These are phyloP conservation scores for Micronisus gabar DNA, from an alignment of 2,113 vertebrate genomes.

Conservation along the genomic window DNA sequence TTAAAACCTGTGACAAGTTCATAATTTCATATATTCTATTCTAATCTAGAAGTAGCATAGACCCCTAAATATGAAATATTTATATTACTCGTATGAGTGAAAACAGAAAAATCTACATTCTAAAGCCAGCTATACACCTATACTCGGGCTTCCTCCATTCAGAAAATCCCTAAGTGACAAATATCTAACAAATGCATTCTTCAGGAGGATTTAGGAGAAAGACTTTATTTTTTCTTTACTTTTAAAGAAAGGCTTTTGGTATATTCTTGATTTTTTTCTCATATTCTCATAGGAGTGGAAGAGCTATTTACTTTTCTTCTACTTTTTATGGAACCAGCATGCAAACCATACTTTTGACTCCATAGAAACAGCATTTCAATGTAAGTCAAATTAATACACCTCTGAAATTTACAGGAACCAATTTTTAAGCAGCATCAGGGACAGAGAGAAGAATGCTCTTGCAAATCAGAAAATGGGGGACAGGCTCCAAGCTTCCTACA, in stretches of 20 bases:
- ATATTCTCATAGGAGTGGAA: background rate
- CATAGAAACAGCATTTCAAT: constrained; percentile 28
- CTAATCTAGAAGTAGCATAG: background rate
- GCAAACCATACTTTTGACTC: background rate
- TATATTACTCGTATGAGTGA: background rate
- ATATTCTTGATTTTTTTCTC: background rate
- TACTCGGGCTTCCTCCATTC: background rate
- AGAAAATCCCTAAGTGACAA: background rate
- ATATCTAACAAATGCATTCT: background rate
- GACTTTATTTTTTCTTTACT: background rate
- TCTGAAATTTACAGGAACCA: background rate
- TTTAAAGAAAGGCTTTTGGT: background rate
- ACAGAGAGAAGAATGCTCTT: background rate
- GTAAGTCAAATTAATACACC: background rate
- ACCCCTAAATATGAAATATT: background rate
- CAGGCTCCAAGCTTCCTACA: background rate
- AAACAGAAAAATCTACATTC: background rate
- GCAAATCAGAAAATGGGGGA: background rate
- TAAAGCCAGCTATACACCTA: background rate
- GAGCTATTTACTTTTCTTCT: background rate
- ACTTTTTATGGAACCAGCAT: background rate
- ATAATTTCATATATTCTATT: background rate
- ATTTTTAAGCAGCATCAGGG: background rate
- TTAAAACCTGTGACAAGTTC: background rate
- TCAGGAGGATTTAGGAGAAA: background rate